Base-by-base conservation (phyloP, 2,888 invertebrate species). In the Drosophila merina region DNA sequence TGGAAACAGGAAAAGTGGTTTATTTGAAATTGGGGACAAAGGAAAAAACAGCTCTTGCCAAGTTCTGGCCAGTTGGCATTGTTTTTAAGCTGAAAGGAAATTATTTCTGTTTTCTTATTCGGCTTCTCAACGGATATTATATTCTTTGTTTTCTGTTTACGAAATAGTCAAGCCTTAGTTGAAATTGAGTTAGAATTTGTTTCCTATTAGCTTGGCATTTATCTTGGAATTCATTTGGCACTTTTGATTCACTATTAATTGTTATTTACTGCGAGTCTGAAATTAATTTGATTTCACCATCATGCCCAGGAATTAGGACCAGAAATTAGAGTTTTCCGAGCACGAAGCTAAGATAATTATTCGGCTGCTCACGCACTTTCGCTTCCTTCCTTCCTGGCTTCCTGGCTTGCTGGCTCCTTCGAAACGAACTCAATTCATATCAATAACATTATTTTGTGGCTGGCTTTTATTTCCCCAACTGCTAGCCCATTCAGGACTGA, bases 361-460 rank as follows among this genome's bases (percentile, higher is more conserved):
- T 52, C 57, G 52, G 52, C 59, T 54, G 52, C 50, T 57, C 78
- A 78, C 67, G 66, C 78, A 47, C 48, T 63, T 58, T 48, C 57
- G 52, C 79, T 69, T 76, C 77, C 77, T 64, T 50, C 50, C 50
- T 31, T 20, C 20, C 33, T 28, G 62, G 50, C 31, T 54, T 48
- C 20, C 33, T 28, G 62, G 50, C 31, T 54, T 48, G 20, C 33
- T 28, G 62, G 50, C 31, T 54, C 49, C 50, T 47, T 28, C 58
- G 52, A 70, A 73, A 76, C 60, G 26, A 38, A 48, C 70, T 40
- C 73, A 79, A 80, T 77, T 80, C 70, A 74, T 75, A 75, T 74
- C 58, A 79, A 84, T 74, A 79, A 76, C 63, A 76, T 60, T 72
- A 62, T 51, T 55, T 44, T 48, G 59, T 14, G 55, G 40, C 42